phyloP scores from a whole-genome alignment of 1,140 invertebrate genomes.

The Leptoteleia sp. region DNA sequence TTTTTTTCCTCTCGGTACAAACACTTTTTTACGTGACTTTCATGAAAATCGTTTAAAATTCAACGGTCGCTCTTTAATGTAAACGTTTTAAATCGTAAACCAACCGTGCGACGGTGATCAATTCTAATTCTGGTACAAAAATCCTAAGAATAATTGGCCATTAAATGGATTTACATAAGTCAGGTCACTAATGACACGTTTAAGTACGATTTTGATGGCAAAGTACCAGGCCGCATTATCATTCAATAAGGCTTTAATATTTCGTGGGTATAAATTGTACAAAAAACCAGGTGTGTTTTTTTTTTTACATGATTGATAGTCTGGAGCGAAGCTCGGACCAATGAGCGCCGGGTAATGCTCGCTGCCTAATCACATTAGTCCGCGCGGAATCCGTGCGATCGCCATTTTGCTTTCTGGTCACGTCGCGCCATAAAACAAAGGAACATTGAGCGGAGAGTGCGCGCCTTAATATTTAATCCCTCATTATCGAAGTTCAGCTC shows the following conservation, averaged over 20 bases:
- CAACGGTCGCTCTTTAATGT: no score
- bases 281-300: constrained; percentile 51
- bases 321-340: constrained; percentile 24
- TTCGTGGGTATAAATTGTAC: constrained; percentile 48
- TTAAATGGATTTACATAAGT: no score
- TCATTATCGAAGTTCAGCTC: constrained; percentile 77
- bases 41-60: no score
- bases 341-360: constrained; percentile 44
- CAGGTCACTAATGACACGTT: no score
- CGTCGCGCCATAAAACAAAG: constrained; percentile 80
- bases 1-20: no score
- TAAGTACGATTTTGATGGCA: no score
- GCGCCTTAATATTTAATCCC: constrained; percentile 80
- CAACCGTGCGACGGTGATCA: no score
- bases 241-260: constrained; percentile 37
- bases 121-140: no score
- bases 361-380: constrained; percentile 74
- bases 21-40: no score
- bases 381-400: constrained; percentile 61
- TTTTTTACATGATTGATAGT: constrained; percentile 58
- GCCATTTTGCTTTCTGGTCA: constrained; percentile 80
- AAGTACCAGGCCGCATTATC: no score
- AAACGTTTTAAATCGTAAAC: no score
- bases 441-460: constrained; percentile 76
- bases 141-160: no score